A percentile compares a stretch with the other conserved stretches of the same genome.
These are phyloP conservation scores for Triplophysa rosa DNA, from an alignment of 2,113 vertebrate species.

Conservation along the genomic window DNA sequence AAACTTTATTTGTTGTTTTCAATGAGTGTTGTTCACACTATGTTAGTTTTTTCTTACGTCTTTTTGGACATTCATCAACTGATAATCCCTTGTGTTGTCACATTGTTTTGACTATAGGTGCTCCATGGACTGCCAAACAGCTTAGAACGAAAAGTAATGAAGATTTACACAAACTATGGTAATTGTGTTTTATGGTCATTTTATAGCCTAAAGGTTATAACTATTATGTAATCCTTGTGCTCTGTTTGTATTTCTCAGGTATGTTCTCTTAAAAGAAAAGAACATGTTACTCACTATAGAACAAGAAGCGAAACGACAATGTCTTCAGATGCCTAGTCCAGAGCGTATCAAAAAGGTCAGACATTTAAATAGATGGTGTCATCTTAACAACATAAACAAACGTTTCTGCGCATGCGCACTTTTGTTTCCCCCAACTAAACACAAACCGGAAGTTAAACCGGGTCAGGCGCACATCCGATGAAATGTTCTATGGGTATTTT, in stretches of 20 bases:
- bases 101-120: slow-evolving; percentile 71
- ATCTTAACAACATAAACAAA: too few species aligned
- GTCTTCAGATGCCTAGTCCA: slow-evolving; percentile 86
- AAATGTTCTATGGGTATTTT: too few species aligned
- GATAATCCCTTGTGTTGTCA: background rate
- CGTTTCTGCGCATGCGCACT: too few species aligned
- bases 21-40: too few species aligned
- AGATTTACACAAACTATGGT: slow-evolving; percentile 98
- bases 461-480: too few species aligned
- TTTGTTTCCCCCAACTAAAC: too few species aligned
- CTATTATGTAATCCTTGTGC: background rate
- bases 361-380: background rate
- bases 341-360: slow-evolving; percentile 90
- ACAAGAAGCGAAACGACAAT: slow-evolving; percentile 87
- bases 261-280: slow-evolving; percentile 93
- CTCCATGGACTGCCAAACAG: slow-evolving; percentile 87
- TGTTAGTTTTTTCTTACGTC: too few species aligned
- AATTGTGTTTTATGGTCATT: slow-evolving; percentile 33
- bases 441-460: too few species aligned
- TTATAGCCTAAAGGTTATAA: background rate
- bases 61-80: background rate
- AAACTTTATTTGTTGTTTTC: background rate
- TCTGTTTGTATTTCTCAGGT: slow-evolving; percentile 74
- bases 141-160: slow-evolving; percentile 90
- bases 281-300: slow-evolving; percentile 94